phyloP scores from a whole-genome alignment of 2,113 vertebrate species.

The Podiceps cristatus region DNA sequence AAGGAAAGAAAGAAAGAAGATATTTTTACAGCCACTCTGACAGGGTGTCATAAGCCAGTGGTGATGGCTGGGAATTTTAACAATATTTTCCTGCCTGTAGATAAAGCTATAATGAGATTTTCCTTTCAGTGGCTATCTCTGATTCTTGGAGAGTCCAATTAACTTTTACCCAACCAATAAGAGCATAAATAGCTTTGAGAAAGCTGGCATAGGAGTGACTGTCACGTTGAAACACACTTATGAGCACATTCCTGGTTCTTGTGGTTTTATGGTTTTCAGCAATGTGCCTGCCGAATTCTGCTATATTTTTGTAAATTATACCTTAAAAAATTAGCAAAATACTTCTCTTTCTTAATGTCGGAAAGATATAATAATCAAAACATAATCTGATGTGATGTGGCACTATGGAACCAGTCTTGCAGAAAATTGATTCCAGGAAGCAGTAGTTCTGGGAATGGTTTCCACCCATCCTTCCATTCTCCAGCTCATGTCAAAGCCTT shows the following conservation, averaged over 20 bases:
- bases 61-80: neutral
- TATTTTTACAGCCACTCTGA: neutral
- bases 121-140: neutral
- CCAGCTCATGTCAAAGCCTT: neutral
- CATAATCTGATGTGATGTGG: conserved; percentile 13
- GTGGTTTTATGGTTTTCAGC: conserved; percentile 39
- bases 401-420: conserved; percentile 12
- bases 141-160: neutral
- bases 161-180: neutral
- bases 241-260: neutral
- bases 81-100: neutral
- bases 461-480: neutral
- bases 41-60: neutral
- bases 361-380: conserved; percentile 29
- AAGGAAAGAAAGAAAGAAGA: neutral
- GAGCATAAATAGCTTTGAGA: neutral
- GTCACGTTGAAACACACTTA: neutral
- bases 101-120: neutral
- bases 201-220: neutral
- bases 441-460: neutral
- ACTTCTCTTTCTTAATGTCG: neutral
- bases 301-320: conserved; percentile 13
- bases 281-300: neutral
- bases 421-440: conserved; percentile 53
- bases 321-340: conserved; percentile 1